A percentile compares a stretch with the other conserved stretches of the same genome.
These are phyloP conservation scores for Decapterus maruadsi DNA, from an alignment of 2,797 vertebrate genomes.

Conservation along the genomic window DNA sequence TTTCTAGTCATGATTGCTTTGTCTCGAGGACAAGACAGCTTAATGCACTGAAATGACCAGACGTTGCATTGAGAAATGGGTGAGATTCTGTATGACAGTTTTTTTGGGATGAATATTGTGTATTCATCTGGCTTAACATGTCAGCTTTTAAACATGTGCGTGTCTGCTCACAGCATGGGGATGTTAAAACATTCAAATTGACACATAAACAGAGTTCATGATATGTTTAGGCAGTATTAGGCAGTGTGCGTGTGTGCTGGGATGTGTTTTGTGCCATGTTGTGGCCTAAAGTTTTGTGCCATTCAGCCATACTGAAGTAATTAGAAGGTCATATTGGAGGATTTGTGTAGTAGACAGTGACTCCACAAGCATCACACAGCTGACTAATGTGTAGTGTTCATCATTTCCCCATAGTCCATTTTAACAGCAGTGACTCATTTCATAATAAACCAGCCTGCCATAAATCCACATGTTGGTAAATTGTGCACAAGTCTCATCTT, in stretches of 20 bases:
- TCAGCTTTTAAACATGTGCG: neutral
- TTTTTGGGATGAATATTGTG: neutral
- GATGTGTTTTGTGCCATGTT: neutral
- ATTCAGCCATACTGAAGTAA: slow-evolving; percentile 14
- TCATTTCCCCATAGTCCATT: slow-evolving; percentile 15
- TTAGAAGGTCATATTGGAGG: neutral
- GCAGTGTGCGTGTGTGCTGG: neutral
- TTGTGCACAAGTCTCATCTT: slow-evolving; percentile 7
- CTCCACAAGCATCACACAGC: slow-evolving; percentile 8
- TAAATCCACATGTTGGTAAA: neutral
- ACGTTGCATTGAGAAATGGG: neutral
- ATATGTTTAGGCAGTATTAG: neutral
- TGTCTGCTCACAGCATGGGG: neutral
- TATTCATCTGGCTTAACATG: slow-evolving; percentile 18
- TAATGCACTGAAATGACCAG: slow-evolving; percentile 30
- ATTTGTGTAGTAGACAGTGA: neutral
- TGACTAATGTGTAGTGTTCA: slow-evolving; percentile 5
- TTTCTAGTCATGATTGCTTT: slow-evolving; percentile 48
- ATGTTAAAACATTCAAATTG: slow-evolving; percentile 2
- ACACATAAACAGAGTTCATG: neutral
- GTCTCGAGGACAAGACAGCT: slow-evolving; percentile 44
- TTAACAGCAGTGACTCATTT: slow-evolving; percentile 42
- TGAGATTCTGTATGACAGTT: slow-evolving; percentile 16
- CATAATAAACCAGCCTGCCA: neutral
- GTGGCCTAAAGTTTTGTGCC: neutral